phyloP scores from a whole-genome alignment of 2,888 invertebrate genomes.

The Ceramica pisi region DNA sequence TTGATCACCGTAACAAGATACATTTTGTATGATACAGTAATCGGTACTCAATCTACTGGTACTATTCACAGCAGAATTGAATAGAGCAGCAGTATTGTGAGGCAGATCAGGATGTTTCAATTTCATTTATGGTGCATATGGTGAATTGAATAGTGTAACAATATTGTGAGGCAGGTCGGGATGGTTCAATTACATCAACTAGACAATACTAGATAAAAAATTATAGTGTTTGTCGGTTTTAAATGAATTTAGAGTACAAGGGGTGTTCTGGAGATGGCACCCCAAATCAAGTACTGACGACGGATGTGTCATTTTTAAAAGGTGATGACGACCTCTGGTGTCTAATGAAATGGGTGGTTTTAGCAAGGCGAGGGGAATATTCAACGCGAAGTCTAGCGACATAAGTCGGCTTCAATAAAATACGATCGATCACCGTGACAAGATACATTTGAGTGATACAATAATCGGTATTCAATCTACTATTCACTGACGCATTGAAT shows the following conservation, averaged over 20 bases:
- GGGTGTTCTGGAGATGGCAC: neutral
- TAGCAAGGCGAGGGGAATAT: no score
- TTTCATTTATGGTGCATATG: no score
- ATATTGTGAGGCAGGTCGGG: neutral
- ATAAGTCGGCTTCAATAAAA: no score
- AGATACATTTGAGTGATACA: no score
- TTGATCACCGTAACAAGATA: constrained; percentile 55
- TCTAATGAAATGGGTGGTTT: no score
- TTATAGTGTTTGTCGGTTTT: neutral
- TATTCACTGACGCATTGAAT: no score
- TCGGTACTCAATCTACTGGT: constrained; percentile 47
- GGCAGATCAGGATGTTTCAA: neutral
- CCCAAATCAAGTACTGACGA: neutral
- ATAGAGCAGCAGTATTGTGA: constrained; percentile 3
- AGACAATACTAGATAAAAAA: no score
- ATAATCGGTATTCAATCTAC: no score
- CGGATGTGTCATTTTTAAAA: no score
- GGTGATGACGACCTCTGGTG: no score
- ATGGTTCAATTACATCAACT: neutral
- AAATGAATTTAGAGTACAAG: neutral
- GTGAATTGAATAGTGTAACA: neutral
- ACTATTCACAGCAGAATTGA: constrained; percentile 16
- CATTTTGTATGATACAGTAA: constrained; percentile 57
- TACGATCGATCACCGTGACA: no score
- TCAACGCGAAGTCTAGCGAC: no score